Conservation (phyloP, 2,888 invertebrate genomes). For the Panopea generosa region DNA sequence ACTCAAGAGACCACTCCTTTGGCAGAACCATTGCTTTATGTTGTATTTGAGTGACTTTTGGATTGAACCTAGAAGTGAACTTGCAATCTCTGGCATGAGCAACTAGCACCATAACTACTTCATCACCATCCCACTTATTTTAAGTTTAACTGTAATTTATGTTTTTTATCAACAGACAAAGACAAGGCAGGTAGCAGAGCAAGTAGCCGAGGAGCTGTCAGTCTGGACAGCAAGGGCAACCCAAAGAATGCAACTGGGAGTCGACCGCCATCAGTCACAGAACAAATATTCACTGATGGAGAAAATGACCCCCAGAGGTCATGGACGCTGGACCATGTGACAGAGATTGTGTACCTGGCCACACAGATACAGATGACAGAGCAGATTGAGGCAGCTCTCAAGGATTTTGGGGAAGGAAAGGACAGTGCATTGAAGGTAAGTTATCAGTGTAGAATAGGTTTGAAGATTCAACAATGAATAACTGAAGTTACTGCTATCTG, state of each 20-base stretch:
- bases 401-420: conserved; percentile 74
- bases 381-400: conserved; percentile 75
- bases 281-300: conserved; percentile 60
- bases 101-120: too few species aligned
- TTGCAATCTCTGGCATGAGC: too few species aligned
- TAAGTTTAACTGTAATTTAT: too few species aligned
- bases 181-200: conserved; percentile 11
- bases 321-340: conserved; percentile 82
- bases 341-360: conserved; percentile 81
- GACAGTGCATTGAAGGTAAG: conserved; percentile 76
- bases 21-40: too few species aligned
- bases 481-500: too few species aligned
- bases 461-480: too few species aligned
- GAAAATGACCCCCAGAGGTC: conserved; percentile 66
- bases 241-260: conserved; percentile 42
- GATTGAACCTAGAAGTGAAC: too few species aligned
- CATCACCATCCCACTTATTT: too few species aligned
- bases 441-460: neutral
- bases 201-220: conserved; percentile 29
- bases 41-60: too few species aligned
- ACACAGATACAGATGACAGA: conserved; percentile 81
- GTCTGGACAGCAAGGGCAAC: conserved; percentile 44
- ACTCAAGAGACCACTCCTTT: too few species aligned
- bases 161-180: too few species aligned
- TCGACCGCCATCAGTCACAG: conserved; percentile 67